Evolutionary conservation across 2,797 vertebrate genomes (phyloP), one percentile per base, ranked within the genome.

Genomic region (Adrianichthys oophorus): DNA sequence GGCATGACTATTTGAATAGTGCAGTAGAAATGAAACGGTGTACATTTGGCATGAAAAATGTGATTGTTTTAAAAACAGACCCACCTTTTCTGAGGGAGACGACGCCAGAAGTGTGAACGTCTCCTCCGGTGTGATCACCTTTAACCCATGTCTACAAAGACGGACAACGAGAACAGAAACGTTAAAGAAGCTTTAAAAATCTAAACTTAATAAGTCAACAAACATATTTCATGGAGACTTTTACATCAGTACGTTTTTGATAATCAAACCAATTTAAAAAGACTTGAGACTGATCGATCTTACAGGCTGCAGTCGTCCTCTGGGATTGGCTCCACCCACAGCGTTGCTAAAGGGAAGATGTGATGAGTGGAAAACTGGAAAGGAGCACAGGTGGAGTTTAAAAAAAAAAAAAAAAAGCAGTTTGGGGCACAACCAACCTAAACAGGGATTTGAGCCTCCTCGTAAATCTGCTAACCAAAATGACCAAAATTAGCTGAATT

Each of bases 351-450:
- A 3, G 94, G 93, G 75, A 98, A 98, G 74, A 99, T 93, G 51
- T 99, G 98, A 76, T 99, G 98, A 0, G 95, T 98, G 80, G 98
- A 98, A 80, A 99, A 99, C 98, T 99, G 87, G 7, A 81, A 74
- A 41, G 62, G 26, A 62, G 40, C 32, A 78, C n/a, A 50, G 56
- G 19, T 69, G 15, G 47, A 60, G 12, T 56, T 15, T n/a, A 17
- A 21, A 37, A 19, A 24, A 50, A 17, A 48, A 18, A 49, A 50
- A 17, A 48, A 26, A 49, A 26, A 23, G 69, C 12, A 19, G 19
- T 41, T 14, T 7, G 49, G 56, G 8, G 8, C 7, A 12, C 5
- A 23, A 54, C 5, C 4, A n/a, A 29, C 7, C 2, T 2, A 43
- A 23, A 13, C 17, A 47, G 3, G 1, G 42, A 21, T 26, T 26